phyloP scores from a whole-genome alignment of 1,140 invertebrate genomes.

The Heliconius eleuchia region DNA sequence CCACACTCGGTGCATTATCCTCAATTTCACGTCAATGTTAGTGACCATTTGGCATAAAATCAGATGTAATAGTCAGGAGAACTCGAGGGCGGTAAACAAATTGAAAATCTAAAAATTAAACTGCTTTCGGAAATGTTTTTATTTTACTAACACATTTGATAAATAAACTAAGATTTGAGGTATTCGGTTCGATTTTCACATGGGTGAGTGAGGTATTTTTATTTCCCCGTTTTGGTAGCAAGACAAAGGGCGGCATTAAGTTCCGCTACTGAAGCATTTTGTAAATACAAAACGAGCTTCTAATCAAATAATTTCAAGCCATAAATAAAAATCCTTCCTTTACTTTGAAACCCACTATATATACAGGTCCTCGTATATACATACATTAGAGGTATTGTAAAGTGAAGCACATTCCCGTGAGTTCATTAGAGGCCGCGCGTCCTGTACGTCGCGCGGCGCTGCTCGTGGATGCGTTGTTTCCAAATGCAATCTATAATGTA shows the following conservation, averaged over 20 bases:
- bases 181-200: no score
- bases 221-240: no score
- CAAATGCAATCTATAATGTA: constrained; percentile 13
- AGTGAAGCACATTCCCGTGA: neutral
- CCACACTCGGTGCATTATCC: neutral
- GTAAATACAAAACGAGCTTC: no score
- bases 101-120: neutral
- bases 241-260: no score
- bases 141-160: neutral
- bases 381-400: neutral
- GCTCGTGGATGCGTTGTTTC: neutral
- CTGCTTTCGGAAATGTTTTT: neutral
- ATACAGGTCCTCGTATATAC: neutral
- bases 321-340: no score
- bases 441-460: neutral
- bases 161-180: no score
- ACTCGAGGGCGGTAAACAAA: neutral
- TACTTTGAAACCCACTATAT: neutral
- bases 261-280: no score
- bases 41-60: neutral
- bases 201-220: no score
- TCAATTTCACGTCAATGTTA: neutral
- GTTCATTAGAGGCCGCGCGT: neutral
- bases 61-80: neutral
- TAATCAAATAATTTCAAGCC: no score